Percentiles rank a stretch among this genome's conserved stretches.
phyloP scores from a whole-genome alignment of 92 coral and sea anemone genomes.

The Hydrozoanthus gracilis region DNA sequence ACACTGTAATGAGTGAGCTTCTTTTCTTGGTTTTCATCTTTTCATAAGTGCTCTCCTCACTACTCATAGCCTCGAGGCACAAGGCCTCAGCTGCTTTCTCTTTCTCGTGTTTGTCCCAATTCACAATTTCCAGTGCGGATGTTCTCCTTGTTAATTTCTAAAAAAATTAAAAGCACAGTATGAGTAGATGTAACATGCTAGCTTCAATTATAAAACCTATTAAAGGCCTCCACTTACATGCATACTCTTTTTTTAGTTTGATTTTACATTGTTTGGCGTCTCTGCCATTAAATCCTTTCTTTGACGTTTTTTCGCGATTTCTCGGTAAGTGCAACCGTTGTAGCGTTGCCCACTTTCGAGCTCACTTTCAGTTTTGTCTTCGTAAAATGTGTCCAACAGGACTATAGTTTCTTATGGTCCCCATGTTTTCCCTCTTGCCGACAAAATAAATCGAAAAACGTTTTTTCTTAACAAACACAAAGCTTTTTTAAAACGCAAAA shows the following conservation, averaged over 20 bases:
- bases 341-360: constrained; percentile 21
- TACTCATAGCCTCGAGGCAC: too few species aligned
- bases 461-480: not conserved
- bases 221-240: too few species aligned
- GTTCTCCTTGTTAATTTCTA: too few species aligned
- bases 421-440: constrained; percentile 7
- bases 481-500: not conserved
- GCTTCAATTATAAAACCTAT: too few species aligned
- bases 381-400: constrained; percentile 17
- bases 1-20: too few species aligned
- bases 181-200: too few species aligned
- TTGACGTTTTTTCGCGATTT: not conserved
- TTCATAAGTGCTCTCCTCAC: too few species aligned
- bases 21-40: too few species aligned
- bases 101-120: too few species aligned
- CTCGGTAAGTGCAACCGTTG: constrained; percentile 4
- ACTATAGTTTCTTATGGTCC: not conserved
- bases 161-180: too few species aligned
- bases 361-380: not conserved
- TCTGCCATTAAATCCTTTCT: not conserved
- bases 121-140: too few species aligned
- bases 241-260: not conserved
- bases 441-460: not conserved
- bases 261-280: not conserved
- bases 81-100: too few species aligned